A percentile compares a stretch with the other conserved stretches of the same genome.
Evolutionary conservation across 2,113 vertebrate species (phyloP).

Genomic region (Cavia porcellus): DNA sequence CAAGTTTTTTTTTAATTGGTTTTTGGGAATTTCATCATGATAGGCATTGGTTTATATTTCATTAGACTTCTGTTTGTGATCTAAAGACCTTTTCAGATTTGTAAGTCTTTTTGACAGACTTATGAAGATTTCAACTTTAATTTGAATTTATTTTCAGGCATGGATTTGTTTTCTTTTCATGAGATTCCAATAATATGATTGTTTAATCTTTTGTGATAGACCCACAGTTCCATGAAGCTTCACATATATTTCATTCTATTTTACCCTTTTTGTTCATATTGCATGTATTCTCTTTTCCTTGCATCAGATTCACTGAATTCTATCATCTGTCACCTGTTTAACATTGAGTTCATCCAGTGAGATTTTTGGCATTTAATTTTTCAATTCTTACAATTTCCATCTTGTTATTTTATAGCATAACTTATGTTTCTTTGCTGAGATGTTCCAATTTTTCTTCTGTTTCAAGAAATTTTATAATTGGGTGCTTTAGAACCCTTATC

Average conservation of each 20-base stretch:
- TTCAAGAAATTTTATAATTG: neutral
- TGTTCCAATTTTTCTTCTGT: neutral
- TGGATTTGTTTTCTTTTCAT: neutral
- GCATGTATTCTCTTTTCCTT: slow-evolving; percentile 4
- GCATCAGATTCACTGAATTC: neutral
- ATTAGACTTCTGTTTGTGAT: neutral
- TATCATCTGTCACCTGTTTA: neutral
- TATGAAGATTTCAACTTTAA: neutral
- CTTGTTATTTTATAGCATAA: neutral
- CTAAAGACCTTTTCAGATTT: neutral
- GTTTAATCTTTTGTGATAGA: neutral
- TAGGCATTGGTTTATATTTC: neutral
- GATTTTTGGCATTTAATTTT: neutral
- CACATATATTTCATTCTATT: neutral
- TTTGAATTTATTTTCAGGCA: slow-evolving; percentile 24
- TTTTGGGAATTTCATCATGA: neutral
- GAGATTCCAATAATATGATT: neutral
- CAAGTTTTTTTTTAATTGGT: neutral
- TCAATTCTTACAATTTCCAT: slow-evolving; percentile 11
- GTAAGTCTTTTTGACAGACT: slow-evolving; percentile 19
- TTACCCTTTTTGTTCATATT: neutral
- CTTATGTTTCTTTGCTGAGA: neutral
- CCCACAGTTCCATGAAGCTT: neutral
- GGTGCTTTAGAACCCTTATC: slow-evolving; percentile 4
- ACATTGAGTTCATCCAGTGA: neutral